These are phyloP conservation scores for Drosophila teissieri DNA, from an alignment of 1,140 invertebrate species.

Conservation along the genomic window DNA sequence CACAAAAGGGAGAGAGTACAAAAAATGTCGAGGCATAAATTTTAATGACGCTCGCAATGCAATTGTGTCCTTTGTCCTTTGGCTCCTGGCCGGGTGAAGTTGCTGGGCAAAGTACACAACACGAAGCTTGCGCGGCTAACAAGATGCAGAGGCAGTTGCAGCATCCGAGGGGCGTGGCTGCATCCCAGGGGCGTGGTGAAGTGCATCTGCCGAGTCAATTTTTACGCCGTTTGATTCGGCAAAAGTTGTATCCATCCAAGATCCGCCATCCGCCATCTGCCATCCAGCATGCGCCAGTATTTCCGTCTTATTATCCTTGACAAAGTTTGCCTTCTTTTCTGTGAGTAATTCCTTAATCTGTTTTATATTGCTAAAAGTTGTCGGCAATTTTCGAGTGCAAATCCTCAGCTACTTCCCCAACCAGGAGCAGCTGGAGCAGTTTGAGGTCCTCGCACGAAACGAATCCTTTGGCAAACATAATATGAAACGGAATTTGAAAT, in stretches of 20 bases:
- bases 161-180: constrained; percentile 15
- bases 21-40: constrained; percentile 58
- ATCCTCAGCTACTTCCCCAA: constrained; percentile 3
- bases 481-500: constrained; percentile 58
- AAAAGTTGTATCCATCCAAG: constrained; percentile 62
- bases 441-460: constrained; percentile 14
- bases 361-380: constrained; percentile 65
- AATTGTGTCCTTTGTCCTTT: constrained; percentile 56
- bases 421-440: constrained; percentile 5
- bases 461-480: constrained; percentile 35
- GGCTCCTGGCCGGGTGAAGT: constrained; percentile 32
- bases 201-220: constrained; percentile 61
- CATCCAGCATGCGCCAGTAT: neutral
- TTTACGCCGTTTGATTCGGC: constrained; percentile 68
- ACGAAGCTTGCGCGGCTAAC: constrained; percentile 22
- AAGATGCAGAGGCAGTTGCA: constrained; percentile 36
- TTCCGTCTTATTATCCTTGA: constrained; percentile 9
- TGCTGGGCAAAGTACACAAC: constrained; percentile 26
- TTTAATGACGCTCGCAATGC: constrained; percentile 79
- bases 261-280: neutral
- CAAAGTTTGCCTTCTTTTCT: constrained; percentile 45
- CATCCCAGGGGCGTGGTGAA: constrained; percentile 12
- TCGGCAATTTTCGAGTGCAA: constrained; percentile 21
- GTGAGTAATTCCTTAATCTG: constrained; percentile 56
- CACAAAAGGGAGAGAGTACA: constrained; percentile 12